phyloP scores from a whole-genome alignment of 2,797 vertebrate genomes.

The Bryconaethiops microstoma region DNA sequence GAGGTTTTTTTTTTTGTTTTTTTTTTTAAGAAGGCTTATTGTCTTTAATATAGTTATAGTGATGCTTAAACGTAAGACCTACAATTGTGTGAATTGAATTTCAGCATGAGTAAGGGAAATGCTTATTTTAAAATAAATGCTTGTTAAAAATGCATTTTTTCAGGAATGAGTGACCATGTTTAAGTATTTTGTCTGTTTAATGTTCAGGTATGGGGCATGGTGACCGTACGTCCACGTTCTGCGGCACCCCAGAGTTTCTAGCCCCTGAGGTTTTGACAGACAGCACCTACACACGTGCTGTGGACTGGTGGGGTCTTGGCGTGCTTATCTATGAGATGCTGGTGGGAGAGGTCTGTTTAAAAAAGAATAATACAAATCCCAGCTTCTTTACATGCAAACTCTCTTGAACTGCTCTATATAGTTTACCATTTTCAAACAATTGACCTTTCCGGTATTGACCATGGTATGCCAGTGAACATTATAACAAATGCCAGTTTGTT shows the following conservation, averaged over 20 bases:
- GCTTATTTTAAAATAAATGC: too few relatives aligned
- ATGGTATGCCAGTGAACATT: too few relatives aligned
- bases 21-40: background rate
- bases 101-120: background rate
- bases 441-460: too few relatives aligned
- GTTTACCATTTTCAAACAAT: too few relatives aligned
- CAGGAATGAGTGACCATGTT: background rate
- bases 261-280: slow-evolving; percentile 94
- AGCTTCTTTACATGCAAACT: background rate
- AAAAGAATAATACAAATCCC: background rate
- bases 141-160: background rate
- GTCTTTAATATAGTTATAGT: too few relatives aligned
- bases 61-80: too few relatives aligned
- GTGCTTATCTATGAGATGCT: slow-evolving; percentile 97
- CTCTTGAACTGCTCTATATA: too few relatives aligned
- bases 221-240: slow-evolving; percentile 92
- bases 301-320: slow-evolving; percentile 97
- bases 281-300: slow-evolving; percentile 88
- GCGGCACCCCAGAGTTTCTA: slow-evolving; percentile 95
- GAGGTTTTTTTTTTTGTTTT: background rate
- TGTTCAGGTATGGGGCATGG: slow-evolving; percentile 88
- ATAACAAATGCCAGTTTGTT: too few relatives aligned
- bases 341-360: slow-evolving; percentile 86
- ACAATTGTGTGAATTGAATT: background rate
- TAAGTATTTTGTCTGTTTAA: background rate